Conservation (phyloP, 2,797 vertebrate genomes). For the Phalanger gymnotis region DNA sequence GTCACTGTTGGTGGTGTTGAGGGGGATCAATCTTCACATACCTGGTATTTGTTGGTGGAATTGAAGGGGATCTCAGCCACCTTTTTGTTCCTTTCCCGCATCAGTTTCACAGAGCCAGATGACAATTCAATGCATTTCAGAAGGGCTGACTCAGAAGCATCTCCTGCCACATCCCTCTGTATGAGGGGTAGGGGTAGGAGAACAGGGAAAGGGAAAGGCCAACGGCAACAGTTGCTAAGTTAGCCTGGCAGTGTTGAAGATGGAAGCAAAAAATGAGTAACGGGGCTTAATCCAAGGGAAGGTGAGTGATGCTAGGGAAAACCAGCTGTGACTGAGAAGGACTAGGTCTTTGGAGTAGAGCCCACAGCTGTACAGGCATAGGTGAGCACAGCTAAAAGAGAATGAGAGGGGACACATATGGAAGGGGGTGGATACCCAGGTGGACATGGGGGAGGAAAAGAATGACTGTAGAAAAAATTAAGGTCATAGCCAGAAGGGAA, state of each 20-base stretch:
- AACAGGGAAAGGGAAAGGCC: fast-evolving
- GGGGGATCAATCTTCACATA: constrained; percentile 54
- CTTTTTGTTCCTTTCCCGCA: constrained; percentile 94
- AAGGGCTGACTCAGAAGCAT: constrained; percentile 94
- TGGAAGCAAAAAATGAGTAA: not conserved
- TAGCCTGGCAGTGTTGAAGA: not conserved
- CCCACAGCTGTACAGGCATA: not conserved
- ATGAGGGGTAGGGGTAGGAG: not conserved
- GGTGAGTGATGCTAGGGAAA: not conserved
- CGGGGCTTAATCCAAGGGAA: not conserved
- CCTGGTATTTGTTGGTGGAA: constrained; percentile 98
- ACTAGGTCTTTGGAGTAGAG: not conserved
- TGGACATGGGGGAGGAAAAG: not conserved
- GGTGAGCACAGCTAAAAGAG: not conserved
- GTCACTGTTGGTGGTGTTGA: not conserved
- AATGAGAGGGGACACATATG: not conserved
- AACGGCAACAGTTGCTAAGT: not conserved
- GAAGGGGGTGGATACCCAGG: not conserved
- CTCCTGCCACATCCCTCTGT: constrained; percentile 91
- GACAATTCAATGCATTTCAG: constrained; percentile 95
- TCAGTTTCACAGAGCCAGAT: constrained; percentile 89
- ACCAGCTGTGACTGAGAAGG: not conserved
- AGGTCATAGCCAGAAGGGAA: not conserved
- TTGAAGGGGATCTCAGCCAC: constrained; percentile 96
- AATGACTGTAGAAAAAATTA: not conserved